Percentiles rank a stretch among this genome's conserved stretches.
Evolutionary conservation across 2,888 invertebrate genomes (phyloP).

Genomic region (Belgica antarctica): DNA sequence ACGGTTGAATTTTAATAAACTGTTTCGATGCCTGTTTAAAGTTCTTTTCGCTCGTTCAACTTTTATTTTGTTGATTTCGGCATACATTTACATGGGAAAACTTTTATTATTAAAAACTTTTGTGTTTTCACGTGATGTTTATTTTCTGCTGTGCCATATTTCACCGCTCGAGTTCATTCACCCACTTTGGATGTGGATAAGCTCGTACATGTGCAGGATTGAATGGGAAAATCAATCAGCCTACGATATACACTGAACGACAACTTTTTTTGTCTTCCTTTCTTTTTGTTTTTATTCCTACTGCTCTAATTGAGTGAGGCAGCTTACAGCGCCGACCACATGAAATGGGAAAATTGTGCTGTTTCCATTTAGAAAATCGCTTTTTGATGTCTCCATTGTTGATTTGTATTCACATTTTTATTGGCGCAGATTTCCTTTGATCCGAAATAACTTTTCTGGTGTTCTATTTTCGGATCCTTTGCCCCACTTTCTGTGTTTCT

Average conservation of each 20-base stretch:
- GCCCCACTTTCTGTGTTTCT: not conserved
- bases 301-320: not conserved
- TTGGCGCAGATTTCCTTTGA: not conserved
- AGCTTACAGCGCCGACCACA: not conserved
- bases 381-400: conserved; percentile 1
- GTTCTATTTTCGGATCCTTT: conserved; percentile 1
- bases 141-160: not conserved
- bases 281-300: not conserved
- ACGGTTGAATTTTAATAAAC: not conserved
- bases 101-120: conserved; percentile 12
- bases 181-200: not conserved
- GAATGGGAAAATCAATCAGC: conserved; percentile 15
- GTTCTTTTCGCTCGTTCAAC: too few relatives aligned
- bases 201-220: conserved; percentile 5
- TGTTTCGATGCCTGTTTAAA: not conserved
- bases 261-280: not conserved
- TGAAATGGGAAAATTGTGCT: too few relatives aligned
- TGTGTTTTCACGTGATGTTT: conserved; percentile 1
- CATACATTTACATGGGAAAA: not conserved
- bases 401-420: not conserved
- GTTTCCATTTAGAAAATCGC: conserved; percentile 4
- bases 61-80: not conserved
- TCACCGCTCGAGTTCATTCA: conserved; percentile 3
- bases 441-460: not conserved
- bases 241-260: not conserved